Conservation (phyloP, 2,888 invertebrate species). For the Drosophila parthenogenetica region DNA sequence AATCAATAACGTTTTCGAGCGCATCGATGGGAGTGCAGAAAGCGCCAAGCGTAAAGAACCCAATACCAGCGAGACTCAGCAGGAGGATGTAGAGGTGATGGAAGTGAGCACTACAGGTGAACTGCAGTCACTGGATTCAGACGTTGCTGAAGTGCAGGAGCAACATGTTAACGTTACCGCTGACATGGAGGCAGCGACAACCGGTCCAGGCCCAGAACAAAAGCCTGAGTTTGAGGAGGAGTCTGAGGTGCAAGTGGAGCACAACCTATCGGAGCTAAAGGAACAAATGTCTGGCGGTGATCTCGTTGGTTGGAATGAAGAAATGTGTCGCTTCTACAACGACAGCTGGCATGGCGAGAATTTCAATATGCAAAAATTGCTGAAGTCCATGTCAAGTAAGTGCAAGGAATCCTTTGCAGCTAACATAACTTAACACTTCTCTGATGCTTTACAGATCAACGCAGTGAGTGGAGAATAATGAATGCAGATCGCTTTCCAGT, state of each 20-base stretch:
- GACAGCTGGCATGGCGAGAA: slow-evolving; percentile 88
- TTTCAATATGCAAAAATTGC: slow-evolving; percentile 87
- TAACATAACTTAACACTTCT: not conserved
- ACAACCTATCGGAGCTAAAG: slow-evolving; percentile 34
- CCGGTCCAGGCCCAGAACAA: not conserved
- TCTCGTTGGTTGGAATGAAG: slow-evolving; percentile 84
- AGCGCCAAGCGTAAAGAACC: not conserved
- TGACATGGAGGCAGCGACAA: slow-evolving; percentile 5
- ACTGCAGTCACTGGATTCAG: not conserved
- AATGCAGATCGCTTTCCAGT: slow-evolving; percentile 79
- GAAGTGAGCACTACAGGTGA: slow-evolving; percentile 3
- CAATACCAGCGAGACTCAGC: not conserved
- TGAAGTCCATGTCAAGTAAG: slow-evolving; percentile 89
- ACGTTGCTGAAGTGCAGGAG: slow-evolving; percentile 4
- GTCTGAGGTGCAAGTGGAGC: slow-evolving; percentile 46
- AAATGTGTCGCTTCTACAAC: slow-evolving; percentile 89
- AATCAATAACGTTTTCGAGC: slow-evolving; percentile 47
- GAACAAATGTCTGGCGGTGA: slow-evolving; percentile 43
- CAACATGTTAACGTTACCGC: not conserved
- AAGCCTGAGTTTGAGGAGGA: slow-evolving; percentile 7
- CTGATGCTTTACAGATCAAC: slow-evolving; percentile 35
- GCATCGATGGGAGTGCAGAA: slow-evolving; percentile 41
- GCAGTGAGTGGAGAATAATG: slow-evolving; percentile 79
- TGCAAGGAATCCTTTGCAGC: not conserved
- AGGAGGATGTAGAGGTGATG: not conserved